phyloP scores from a whole-genome alignment of 2,113 vertebrate genomes.

The Tetraodon nigroviridis region DNA sequence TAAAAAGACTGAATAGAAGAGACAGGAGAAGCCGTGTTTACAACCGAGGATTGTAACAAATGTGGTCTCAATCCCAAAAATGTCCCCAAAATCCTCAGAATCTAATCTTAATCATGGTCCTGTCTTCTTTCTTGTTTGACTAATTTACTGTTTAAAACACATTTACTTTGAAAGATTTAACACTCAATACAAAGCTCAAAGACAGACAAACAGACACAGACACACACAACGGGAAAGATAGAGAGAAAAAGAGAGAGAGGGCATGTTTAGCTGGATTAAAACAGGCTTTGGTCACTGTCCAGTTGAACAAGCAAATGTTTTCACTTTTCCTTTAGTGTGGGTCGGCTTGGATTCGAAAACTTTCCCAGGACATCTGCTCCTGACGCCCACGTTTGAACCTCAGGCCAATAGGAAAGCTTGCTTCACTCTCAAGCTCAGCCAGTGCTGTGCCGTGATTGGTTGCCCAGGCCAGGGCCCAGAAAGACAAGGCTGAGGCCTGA shows the following conservation, averaged over 20 bases:
- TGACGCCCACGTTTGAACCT: constrained; percentile 67
- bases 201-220: no score
- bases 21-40: no score
- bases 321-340: constrained; percentile 69
- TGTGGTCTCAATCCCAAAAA: background rate
- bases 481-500: constrained; percentile 75
- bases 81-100: background rate
- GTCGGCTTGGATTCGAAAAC: constrained; percentile 75
- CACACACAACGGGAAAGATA: background rate
- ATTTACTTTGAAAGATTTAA: constrained; percentile 22
- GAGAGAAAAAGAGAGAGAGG: constrained; percentile 19
- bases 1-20: no score
- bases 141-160: constrained; percentile 5
- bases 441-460: constrained; percentile 64
- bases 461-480: constrained; percentile 69
- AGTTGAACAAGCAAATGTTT: constrained; percentile 75
- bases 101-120: background rate
- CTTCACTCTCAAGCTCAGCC: constrained; percentile 46
- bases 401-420: constrained; percentile 61
- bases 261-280: constrained; percentile 61
- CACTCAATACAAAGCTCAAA: constrained; percentile 1
- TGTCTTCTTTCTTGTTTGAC: background rate
- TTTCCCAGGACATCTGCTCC: constrained; percentile 84
- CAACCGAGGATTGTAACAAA: no score
- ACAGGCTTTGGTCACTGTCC: constrained; percentile 72